A percentile compares a stretch with the other conserved stretches of the same genome.
phyloP scores from a whole-genome alignment of 1,140 invertebrate genomes.

The Vollenhovia emeryi region DNA sequence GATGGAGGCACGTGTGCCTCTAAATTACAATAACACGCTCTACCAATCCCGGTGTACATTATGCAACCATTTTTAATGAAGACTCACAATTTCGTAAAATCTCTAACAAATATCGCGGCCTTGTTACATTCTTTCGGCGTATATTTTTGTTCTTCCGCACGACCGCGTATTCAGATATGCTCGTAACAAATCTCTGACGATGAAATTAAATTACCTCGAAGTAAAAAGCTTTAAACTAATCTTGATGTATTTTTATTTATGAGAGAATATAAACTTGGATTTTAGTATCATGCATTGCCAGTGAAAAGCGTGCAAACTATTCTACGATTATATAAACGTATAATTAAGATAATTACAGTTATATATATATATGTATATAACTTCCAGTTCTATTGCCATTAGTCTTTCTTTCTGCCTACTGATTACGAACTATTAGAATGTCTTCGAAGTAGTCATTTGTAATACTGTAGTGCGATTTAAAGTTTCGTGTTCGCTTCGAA shows the following conservation, averaged over 20 bases:
- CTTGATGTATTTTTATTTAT: slow-evolving; percentile 9
- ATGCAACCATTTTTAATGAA: neutral
- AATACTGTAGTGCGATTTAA: slow-evolving; percentile 25
- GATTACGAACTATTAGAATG: slow-evolving; percentile 10
- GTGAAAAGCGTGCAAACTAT: neutral
- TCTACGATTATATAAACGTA: slow-evolving; percentile 10
- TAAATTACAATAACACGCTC: slow-evolving; percentile 4
- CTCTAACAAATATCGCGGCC: neutral
- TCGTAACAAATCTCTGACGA: neutral
- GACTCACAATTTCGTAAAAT: neutral
- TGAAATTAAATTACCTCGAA: neutral
- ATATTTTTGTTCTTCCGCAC: neutral
- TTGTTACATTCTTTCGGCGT: neutral
- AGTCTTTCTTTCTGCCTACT: neutral
- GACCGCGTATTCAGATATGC: neutral
- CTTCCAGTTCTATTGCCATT: neutral
- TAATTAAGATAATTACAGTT: slow-evolving; percentile 4
- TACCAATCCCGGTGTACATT: neutral
- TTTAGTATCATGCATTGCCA: neutral
- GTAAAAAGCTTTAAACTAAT: neutral
- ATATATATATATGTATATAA: neutral
- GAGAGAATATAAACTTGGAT: neutral
- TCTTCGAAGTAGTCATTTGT: slow-evolving; percentile 13
- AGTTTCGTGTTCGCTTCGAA: slow-evolving; percentile 39
- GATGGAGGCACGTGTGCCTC: too few species aligned